A percentile compares a stretch with the other conserved stretches of the same genome.
Conservation (phyloP, 2,888 invertebrate genomes). For the Zonitis immaculata region DNA sequence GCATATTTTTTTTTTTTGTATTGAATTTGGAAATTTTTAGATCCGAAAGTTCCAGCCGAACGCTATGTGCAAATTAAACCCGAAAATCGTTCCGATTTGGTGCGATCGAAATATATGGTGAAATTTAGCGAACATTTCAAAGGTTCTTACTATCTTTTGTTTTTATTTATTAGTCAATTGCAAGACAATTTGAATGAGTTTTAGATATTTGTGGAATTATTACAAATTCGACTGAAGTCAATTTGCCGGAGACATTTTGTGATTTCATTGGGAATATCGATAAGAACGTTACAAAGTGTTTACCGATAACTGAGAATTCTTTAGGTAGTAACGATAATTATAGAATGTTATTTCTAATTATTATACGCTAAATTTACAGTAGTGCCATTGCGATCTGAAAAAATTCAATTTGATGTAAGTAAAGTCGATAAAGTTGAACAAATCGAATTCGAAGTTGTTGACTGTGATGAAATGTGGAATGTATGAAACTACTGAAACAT, state of each 20-base stretch:
- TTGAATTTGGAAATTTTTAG: slow-evolving; percentile 11
- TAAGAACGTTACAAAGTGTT: slow-evolving; percentile 19
- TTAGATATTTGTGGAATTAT: slow-evolving; percentile 25
- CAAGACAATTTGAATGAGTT: too few relatives aligned
- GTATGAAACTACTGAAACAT: not conserved
- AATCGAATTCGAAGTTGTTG: slow-evolving; percentile 22
- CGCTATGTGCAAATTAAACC: slow-evolving; percentile 6
- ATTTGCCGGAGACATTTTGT: slow-evolving; percentile 21
- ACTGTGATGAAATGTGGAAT: slow-evolving; percentile 17
- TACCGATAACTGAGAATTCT: slow-evolving; percentile 13
- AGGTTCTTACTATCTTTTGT: too few relatives aligned
- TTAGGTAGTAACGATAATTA: too few relatives aligned
- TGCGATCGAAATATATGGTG: slow-evolving; percentile 12
- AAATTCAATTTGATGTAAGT: slow-evolving; percentile 15
- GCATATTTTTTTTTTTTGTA: too few relatives aligned
- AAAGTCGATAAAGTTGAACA: slow-evolving; percentile 13
- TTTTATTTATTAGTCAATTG: too few relatives aligned
- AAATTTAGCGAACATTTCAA: slow-evolving; percentile 18
- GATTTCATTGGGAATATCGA: slow-evolving; percentile 15
- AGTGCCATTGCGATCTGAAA: slow-evolving; percentile 17
- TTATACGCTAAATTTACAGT: slow-evolving; percentile 20
- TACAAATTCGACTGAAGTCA: slow-evolving; percentile 15
- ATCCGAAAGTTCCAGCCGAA: slow-evolving; percentile 24
- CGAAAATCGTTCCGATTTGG: not conserved
- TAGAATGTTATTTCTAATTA: too few relatives aligned